These are phyloP conservation scores for Drosophila subquinaria DNA, from an alignment of 2,888 invertebrate genomes.

Conservation along the genomic window DNA sequence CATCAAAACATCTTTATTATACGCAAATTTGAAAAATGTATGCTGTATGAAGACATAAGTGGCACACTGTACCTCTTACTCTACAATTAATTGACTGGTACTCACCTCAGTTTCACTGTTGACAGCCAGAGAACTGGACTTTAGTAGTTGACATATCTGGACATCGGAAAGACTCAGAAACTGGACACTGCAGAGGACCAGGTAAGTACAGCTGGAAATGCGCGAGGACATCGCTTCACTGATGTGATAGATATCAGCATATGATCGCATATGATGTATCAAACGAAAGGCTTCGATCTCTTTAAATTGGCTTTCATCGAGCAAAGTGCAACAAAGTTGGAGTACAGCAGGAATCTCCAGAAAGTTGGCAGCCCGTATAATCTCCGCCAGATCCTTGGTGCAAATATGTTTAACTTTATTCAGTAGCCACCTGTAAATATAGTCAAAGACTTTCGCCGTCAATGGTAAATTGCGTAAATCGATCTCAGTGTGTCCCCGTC, in stretches of 20 bases:
- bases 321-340: constrained; percentile 11
- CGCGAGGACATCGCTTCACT: constrained; percentile 21
- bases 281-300: constrained; percentile 40
- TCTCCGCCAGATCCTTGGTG: neutral
- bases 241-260: constrained; percentile 3
- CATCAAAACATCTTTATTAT: no score
- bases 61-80: no score
- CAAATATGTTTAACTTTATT: neutral
- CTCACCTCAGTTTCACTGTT: constrained; percentile 53
- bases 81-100: neutral
- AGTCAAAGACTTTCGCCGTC: constrained; percentile 13
- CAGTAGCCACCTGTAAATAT: constrained; percentile 37
- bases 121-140: constrained; percentile 32
- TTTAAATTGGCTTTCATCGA: constrained; percentile 3
- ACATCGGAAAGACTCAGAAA: constrained; percentile 22
- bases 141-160: constrained; percentile 28
- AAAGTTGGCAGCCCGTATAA: constrained; percentile 15
- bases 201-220: constrained; percentile 18
- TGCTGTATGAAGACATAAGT: no score
- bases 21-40: no score
- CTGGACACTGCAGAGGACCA: constrained; percentile 21
- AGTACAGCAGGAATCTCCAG: constrained; percentile 25
- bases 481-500: neutral
- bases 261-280: neutral
- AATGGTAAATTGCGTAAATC: constrained; percentile 18